These are phyloP conservation scores for Centrocercus urophasianus DNA, from an alignment of 2,113 vertebrate species.

Conservation along the genomic window DNA sequence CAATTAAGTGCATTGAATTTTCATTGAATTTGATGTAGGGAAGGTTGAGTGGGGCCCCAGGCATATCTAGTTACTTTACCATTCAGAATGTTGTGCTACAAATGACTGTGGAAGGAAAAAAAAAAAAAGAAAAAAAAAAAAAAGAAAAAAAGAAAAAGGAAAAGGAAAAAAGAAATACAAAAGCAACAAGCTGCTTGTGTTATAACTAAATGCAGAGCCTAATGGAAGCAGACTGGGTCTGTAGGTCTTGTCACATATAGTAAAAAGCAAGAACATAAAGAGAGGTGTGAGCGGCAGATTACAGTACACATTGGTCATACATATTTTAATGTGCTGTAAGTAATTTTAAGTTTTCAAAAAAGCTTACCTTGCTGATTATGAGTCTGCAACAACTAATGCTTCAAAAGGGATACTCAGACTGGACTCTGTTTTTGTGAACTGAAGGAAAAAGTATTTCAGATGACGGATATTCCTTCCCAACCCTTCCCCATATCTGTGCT, in stretches of 20 bases:
- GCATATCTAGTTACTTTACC: not conserved
- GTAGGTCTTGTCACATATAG: constrained; percentile 22
- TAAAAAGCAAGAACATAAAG: constrained; percentile 13
- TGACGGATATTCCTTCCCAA: not conserved
- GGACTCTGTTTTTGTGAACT: not conserved
- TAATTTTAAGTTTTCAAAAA: not conserved
- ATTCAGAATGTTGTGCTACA: not conserved
- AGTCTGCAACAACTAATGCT: not conserved
- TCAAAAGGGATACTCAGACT: not conserved
- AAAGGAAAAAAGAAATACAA: not conserved
- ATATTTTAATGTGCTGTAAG: not conserved
- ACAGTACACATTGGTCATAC: not conserved
- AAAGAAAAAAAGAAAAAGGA: too few species aligned
- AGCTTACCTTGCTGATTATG: not conserved
- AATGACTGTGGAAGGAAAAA: not conserved
- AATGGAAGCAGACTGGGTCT: not conserved
- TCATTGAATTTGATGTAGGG: not conserved
- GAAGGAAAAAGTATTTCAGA: not conserved
- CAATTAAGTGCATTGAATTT: not conserved
- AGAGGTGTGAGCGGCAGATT: not conserved
- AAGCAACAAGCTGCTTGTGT: not conserved
- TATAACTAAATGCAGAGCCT: not conserved
- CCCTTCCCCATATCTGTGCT: not conserved
- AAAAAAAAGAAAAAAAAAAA: not conserved
- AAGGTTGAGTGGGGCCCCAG: not conserved